These are phyloP conservation scores for Xiphophorus maculatus DNA, from an alignment of 2,113 vertebrate species.

Conservation along the genomic window DNA sequence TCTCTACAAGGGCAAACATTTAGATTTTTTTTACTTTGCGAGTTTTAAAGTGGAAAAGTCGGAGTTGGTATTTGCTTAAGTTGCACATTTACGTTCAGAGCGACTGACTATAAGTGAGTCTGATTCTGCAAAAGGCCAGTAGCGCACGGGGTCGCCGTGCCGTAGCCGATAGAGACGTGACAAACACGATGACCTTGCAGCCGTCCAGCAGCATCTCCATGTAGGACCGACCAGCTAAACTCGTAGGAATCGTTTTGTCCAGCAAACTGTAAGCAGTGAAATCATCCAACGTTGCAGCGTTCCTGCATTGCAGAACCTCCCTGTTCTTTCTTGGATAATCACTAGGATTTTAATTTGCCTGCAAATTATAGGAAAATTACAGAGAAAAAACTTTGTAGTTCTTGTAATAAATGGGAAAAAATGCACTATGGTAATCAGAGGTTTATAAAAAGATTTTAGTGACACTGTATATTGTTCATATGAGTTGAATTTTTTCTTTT, in stretches of 20 bases:
- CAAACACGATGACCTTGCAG: neutral
- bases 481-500: constrained; percentile 62
- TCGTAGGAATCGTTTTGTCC: neutral
- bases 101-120: neutral
- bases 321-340: constrained; percentile 14
- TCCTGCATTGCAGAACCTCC: neutral
- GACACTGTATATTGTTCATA: constrained; percentile 81
- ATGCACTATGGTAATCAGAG: constrained; percentile 72
- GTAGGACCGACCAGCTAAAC: neutral
- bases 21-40: constrained; percentile 60
- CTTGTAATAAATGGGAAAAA: constrained; percentile 56
- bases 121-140: constrained; percentile 41
- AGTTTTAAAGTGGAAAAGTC: constrained; percentile 1
- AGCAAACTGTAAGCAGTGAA: constrained; percentile 5
- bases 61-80: constrained; percentile 21
- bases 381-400: constrained; percentile 22
- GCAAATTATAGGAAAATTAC: constrained; percentile 23
- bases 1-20: constrained; percentile 40
- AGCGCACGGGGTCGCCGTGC: constrained; percentile 15
- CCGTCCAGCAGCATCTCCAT: neutral
- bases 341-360: constrained; percentile 54
- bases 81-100: neutral
- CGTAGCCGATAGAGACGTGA: constrained; percentile 20
- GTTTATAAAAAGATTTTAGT: constrained; percentile 61
- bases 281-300: constrained; percentile 19